A percentile compares a stretch with the other conserved stretches of the same genome.
Evolutionary conservation across 2,113 vertebrate genomes (phyloP).

Genomic region (Seriola rivoliana): DNA sequence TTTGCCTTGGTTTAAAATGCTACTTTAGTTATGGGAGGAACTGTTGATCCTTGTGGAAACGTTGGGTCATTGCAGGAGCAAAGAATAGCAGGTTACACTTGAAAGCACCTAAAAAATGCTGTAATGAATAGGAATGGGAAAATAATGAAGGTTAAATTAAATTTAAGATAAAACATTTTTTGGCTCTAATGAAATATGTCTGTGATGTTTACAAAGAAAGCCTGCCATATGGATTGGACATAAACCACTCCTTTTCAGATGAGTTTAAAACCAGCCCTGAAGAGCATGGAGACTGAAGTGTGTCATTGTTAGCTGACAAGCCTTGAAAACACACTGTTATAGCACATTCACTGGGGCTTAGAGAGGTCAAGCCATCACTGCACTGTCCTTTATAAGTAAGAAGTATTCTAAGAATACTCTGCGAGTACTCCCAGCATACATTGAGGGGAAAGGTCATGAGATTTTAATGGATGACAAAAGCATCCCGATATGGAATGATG

Average conservation of each 20-base stretch:
- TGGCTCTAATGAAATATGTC: neutral
- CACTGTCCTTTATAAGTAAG: conserved; percentile 58
- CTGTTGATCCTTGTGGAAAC: conserved; percentile 19
- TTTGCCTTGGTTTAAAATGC: conserved; percentile 17
- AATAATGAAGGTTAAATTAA: neutral
- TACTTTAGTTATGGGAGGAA: conserved; percentile 16
- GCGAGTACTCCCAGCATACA: neutral
- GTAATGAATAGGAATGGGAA: neutral
- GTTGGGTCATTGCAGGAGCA: neutral
- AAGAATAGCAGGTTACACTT: neutral
- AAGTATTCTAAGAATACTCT: conserved; percentile 55
- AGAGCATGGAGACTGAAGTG: neutral
- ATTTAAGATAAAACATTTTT: neutral
- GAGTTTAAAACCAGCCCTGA: neutral
- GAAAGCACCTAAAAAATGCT: neutral
- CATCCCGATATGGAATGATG: conserved; percentile 33
- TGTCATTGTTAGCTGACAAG: conserved; percentile 8
- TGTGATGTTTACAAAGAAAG: neutral
- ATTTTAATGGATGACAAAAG: conserved; percentile 39
- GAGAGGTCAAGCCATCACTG: conserved; percentile 44
- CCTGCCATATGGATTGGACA: neutral
- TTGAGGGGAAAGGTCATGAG: neutral
- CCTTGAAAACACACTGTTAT: neutral
- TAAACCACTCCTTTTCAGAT: neutral
- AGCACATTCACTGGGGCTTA: neutral